Evolutionary conservation across 2,888 invertebrate genomes (phyloP), one percentile per base, ranked within the genome.

Genomic region (Pseudococcus jackbeardsleyi): DNA sequence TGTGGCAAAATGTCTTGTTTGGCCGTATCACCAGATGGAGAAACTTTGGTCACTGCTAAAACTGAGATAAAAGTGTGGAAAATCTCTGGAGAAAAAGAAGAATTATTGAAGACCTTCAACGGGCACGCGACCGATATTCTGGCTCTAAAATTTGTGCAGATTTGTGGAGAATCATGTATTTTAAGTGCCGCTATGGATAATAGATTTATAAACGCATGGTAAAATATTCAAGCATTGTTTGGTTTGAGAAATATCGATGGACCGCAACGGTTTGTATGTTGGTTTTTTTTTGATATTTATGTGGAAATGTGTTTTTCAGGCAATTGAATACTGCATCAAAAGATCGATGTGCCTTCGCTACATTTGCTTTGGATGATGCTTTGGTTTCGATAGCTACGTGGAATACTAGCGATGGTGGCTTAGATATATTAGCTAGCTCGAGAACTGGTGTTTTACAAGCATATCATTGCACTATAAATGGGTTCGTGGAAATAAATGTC

Each of bases 41-140:
- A 85, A 48, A 68, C 48, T 7, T 9, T 88, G 72, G 42, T 88
- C 17, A 22, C 85, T n/a, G 88, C 85, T 1, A 84, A 72, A 50
- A 85, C 64, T 68, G 88, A 88, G 8, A 84, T 88, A 26, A 64
- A 88, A 85, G 85, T 85, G 85, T 88, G 88, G 88, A 48, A 84
- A 72, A 85, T 88, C 22, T 85, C 88, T 22, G 68, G 33, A 3
- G 85, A 82, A 50, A 87, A 88, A 77, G 85, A 72, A 72, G 22
- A 19, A 15, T 7, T 85, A 7, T 26, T 64, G 17, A 88, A 88
- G 42, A 68, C 85, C 11, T 88, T 88, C 33, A 88, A 68, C 15
- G 88, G 88, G 8, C 88, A 88, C n/a, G 54, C 84, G 26, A 85
- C 85, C 2, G 85, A 88, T 85, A 77, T 88, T 17, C 15, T 46